Conservation (phyloP, 2,113 vertebrate species). For the Dolichotis patagonum region DNA sequence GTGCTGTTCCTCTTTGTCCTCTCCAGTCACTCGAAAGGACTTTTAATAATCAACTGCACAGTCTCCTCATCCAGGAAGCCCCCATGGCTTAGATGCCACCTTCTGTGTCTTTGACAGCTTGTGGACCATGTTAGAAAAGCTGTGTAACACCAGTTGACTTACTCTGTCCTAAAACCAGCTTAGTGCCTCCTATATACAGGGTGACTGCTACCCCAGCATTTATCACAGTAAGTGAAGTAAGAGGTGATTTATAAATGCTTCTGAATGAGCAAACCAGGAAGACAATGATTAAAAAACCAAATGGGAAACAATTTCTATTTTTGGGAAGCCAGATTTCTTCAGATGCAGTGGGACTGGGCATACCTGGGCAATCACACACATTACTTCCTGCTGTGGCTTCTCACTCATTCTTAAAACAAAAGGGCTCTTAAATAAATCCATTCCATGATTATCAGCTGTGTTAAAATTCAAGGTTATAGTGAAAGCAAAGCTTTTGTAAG, state of each 20-base stretch:
- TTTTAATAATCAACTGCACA: not conserved
- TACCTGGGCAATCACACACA: not conserved
- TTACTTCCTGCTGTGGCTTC: not conserved
- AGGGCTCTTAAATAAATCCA: not conserved
- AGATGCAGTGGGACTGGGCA: not conserved
- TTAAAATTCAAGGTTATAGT: not conserved
- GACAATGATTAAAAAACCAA: not conserved
- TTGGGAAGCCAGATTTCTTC: not conserved
- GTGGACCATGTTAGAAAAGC: not conserved
- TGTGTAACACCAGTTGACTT: not conserved
- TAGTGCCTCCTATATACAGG: not conserved
- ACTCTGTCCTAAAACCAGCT: not conserved
- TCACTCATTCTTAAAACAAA: not conserved
- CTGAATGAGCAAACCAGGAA: slow-evolving; percentile 13
- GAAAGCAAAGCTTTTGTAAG: not conserved
- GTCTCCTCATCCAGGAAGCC: not conserved
- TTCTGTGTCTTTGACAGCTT: not conserved
- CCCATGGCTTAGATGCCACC: not conserved
- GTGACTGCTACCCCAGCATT: not conserved
- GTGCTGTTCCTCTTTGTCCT: not conserved
- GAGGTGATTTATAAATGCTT: not conserved
- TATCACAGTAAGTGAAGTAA: not conserved
- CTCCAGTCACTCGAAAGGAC: not conserved
- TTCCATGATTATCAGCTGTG: not conserved
- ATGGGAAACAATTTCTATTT: not conserved